Percentiles rank a stretch among this genome's conserved stretches.
Conservation (phyloP, 2,797 vertebrate species). For the Erethizon dorsatum region DNA sequence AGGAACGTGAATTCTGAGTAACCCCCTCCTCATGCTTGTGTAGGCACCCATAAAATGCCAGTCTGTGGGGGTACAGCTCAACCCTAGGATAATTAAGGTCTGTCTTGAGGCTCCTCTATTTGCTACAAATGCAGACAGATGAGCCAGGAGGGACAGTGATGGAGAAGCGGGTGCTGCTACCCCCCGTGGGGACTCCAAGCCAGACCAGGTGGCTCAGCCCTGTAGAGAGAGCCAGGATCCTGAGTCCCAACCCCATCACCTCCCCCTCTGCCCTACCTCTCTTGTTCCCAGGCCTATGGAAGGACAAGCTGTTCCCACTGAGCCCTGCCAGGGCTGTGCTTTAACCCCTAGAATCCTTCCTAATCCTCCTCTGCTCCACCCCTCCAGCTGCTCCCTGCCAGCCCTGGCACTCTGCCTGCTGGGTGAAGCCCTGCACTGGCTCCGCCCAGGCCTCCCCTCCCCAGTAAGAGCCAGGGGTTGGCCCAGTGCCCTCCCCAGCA, state of each 20-base stretch:
- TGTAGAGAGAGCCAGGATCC: not conserved
- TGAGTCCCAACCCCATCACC: not conserved
- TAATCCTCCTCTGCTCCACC: slow-evolving; percentile 81
- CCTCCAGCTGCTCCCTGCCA: slow-evolving; percentile 79
- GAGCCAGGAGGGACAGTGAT: not conserved
- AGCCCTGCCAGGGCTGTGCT: slow-evolving; percentile 75
- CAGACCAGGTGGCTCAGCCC: slow-evolving; percentile 68
- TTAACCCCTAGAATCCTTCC: slow-evolving; percentile 82
- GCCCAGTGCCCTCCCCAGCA: slow-evolving; percentile 54
- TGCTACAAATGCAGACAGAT: slow-evolving; percentile 21
- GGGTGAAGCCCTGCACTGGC: slow-evolving; percentile 40
- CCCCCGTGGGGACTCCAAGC: slow-evolving; percentile 23
- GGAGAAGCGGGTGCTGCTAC: not conserved
- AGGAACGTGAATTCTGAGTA: not conserved
- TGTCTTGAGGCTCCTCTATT: not conserved
- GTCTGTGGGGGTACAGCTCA: not conserved
- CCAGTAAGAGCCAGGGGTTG: slow-evolving; percentile 44
- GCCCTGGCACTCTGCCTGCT: slow-evolving; percentile 73
- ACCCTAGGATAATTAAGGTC: not conserved
- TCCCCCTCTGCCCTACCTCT: slow-evolving; percentile 20
- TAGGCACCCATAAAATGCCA: not conserved
- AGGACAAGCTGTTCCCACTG: slow-evolving; percentile 84
- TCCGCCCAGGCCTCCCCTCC: slow-evolving; percentile 33
- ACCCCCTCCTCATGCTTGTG: not conserved
- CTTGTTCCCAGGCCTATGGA: slow-evolving; percentile 75